Conservation (phyloP, 2,113 vertebrate species). For the Phaetusa simplex region DNA sequence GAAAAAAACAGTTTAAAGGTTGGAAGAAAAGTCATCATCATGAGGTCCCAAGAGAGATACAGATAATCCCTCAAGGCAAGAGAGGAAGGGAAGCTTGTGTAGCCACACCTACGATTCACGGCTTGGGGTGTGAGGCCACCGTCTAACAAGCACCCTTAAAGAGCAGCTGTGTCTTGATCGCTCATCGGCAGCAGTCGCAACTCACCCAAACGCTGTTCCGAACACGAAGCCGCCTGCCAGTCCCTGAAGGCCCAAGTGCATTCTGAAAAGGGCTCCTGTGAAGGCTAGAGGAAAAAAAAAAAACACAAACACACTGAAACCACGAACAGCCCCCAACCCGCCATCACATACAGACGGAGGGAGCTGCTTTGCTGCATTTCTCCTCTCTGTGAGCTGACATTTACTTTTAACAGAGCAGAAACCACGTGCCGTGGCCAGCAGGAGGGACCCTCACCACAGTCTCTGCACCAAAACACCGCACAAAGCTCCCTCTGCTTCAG, state of each 20-base stretch:
- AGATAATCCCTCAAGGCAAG: background rate
- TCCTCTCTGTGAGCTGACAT: background rate
- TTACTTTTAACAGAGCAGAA: background rate
- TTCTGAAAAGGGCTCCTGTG: constrained; percentile 86
- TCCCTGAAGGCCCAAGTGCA: constrained; percentile 84
- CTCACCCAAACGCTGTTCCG: constrained; percentile 85
- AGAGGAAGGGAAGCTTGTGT: background rate
- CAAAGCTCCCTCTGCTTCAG: background rate
- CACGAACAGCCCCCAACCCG: background rate
- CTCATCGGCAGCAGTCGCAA: background rate
- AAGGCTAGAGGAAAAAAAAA: constrained; percentile 70
- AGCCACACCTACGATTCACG: background rate
- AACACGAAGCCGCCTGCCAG: constrained; percentile 81
- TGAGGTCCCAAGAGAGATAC: background rate
- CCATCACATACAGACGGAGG: accelerated
- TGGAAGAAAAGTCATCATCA: background rate
- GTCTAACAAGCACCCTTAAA: background rate
- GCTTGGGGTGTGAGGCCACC: background rate
- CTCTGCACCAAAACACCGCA: background rate
- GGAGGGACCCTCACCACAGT: background rate
- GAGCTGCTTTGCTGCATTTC: background rate
- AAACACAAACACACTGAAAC: background rate
- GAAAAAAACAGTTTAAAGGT: background rate
- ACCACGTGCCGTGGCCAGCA: background rate
- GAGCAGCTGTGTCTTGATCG: background rate